Percentiles rank a stretch among this genome's conserved stretches.
Conservation (phyloP, 2,113 vertebrate genomes). For the Callorhinus ursinus region DNA sequence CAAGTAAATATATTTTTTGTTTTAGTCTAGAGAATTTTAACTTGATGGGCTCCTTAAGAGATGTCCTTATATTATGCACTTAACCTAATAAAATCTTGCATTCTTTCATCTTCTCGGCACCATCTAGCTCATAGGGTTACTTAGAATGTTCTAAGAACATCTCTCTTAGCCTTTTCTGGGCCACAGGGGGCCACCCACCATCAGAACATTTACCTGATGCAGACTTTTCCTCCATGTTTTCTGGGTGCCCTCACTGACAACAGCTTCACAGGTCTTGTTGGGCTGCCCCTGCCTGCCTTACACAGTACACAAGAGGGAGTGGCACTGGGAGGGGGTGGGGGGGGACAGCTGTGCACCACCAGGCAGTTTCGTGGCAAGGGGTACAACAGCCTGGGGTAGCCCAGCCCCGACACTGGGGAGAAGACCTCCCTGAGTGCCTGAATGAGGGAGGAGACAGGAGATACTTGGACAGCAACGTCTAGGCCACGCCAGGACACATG, state of each 20-base stretch:
- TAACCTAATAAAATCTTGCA: neutral
- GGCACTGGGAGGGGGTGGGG: neutral
- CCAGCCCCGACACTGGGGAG: neutral
- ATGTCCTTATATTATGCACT: neutral
- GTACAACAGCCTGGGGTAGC: neutral
- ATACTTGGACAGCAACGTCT: neutral
- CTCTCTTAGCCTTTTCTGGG: neutral
- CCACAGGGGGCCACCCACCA: fast-evolving
- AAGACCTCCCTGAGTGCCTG: neutral
- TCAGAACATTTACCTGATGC: neutral
- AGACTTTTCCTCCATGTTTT: neutral
- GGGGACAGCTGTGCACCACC: too few species aligned
- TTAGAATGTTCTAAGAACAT: too few species aligned
- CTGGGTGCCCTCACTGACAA: neutral
- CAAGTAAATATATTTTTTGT: neutral
- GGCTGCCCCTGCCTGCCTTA: neutral
- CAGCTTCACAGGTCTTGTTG: neutral
- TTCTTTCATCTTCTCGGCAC: neutral
- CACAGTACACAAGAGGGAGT: too few species aligned
- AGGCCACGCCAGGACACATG: neutral
- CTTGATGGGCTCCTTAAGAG: neutral
- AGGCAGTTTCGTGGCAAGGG: neutral
- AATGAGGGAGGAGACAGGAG: neutral
- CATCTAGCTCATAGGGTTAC: fast-evolving
- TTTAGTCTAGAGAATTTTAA: neutral